Percentiles rank a stretch among this genome's conserved stretches.
Conservation (phyloP, 2,797 vertebrate genomes). For the Taeniopygia guttata region DNA sequence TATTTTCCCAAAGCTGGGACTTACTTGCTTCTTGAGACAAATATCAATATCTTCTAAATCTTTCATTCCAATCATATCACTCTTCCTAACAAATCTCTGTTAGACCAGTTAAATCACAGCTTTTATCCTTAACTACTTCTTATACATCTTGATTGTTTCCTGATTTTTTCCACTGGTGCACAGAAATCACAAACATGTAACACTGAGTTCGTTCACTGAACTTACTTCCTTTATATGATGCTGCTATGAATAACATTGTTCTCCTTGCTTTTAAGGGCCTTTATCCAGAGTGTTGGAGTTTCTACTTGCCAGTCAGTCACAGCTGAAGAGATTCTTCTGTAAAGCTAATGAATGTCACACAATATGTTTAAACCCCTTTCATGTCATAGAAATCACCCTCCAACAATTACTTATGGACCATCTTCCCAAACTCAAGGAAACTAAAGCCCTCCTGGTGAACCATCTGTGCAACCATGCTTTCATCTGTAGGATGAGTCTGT, state of each 20-base stretch:
- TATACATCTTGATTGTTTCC: neutral
- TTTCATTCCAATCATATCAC: neutral
- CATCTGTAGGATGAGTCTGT: constrained; percentile 27
- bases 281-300: neutral
- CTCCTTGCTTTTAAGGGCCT: neutral
- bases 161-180: accelerated
- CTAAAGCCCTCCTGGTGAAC: neutral
- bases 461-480: constrained; percentile 10
- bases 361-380: neutral
- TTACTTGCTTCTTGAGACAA: neutral
- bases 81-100: neutral
- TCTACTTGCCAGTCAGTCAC: neutral
- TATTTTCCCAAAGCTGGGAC: neutral
- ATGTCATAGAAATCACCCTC: neutral
- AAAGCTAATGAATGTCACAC: neutral
- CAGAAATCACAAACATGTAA: neutral
- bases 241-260: neutral
- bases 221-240: neutral
- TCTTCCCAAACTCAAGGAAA: constrained; percentile 15
- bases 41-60: neutral
- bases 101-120: neutral
- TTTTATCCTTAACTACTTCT: neutral
- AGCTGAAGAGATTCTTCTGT: neutral
- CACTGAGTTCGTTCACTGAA: neutral
- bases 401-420: neutral